Evolutionary conservation across 1,140 invertebrate genomes (phyloP).

Genomic region (Drosophila subobscura): DNA sequence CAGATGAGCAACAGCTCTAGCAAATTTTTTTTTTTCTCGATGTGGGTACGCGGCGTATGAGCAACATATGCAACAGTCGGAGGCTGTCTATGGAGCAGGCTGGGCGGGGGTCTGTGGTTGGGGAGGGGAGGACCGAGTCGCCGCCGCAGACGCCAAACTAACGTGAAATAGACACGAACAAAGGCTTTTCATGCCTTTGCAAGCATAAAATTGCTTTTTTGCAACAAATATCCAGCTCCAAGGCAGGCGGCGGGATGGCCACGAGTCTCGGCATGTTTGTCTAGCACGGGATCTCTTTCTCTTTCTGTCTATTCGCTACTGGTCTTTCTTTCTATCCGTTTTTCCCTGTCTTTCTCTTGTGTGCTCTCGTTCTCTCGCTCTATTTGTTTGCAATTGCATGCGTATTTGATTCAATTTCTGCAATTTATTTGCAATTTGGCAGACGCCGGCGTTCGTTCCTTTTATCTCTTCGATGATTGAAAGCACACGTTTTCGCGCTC

Average conservation of each 20-base stretch:
- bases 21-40: conserved; percentile 15
- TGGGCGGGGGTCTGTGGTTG: conserved; percentile 6
- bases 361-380: conserved; percentile 20
- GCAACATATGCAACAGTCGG: conserved; percentile 73
- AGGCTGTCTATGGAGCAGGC: conserved; percentile 14
- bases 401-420: conserved; percentile 82
- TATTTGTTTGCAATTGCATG: conserved; percentile 82
- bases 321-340: conserved; percentile 5
- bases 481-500: conserved; percentile 64
- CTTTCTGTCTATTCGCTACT: conserved; percentile 11
- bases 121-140: conserved; percentile 16
- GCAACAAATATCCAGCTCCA: conserved; percentile 74
- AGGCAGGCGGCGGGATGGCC: conserved; percentile 46
- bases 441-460: conserved; percentile 58
- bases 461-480: conserved; percentile 81
- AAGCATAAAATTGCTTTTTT: conserved; percentile 83
- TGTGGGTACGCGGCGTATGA: conserved; percentile 68
- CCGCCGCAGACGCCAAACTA: conserved; percentile 76
- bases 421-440: conserved; percentile 82
- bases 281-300: conserved; percentile 40
- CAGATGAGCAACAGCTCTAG: not conserved
- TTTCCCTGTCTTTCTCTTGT: conserved; percentile 13
- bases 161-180: conserved; percentile 83
- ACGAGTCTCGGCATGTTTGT: conserved; percentile 55
- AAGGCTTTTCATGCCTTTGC: conserved; percentile 83